Evolutionary conservation across 2,888 invertebrate species (phyloP), one percentile per base, ranked within the genome.

Genomic region (Eueremaeus valkanovi): DNA sequence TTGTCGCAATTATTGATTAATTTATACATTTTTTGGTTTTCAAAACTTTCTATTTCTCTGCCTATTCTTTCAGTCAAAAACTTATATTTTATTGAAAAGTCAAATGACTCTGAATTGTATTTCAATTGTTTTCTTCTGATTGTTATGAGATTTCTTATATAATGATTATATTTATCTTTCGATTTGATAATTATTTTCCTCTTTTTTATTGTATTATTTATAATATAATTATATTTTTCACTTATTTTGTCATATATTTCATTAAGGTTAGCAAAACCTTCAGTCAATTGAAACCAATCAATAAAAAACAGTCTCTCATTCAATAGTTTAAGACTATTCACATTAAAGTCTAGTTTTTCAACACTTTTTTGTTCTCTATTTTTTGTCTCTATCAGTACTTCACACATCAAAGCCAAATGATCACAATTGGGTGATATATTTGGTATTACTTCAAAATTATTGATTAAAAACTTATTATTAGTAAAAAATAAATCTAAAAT

Each of bases 401-500:
- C 6, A 27, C 13, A 55, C 6, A 55, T 55, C 55, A 55, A 3
- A 31, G 29, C 3, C 31, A 11, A 11, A 18, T 61, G 61, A 61
- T 61, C 61, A 61, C 61, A 61, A 11, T 31, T 61, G 3, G 8
- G 5, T 61, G 61, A 29, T 16, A 61, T 61, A 31, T 61, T 61
- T 11, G 27, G 27, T 16, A 31, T 61, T 9, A 61, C 16, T 31
- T 31, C 6, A 13, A 61, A 61, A 61, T 27, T 13, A 27, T 24
- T 61, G 5, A 61, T 61, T 61, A 61, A 61, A 21, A 31, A 1
- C 31, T 2, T 16, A 21, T 61, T 61, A 18, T 61, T 61, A 16
- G 31, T 31, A 31, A 61, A 66, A 36, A 66, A 5, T n/a, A 66
- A 13, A 66, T 66, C 66, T 66, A 66, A 66, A n/a, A 36, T 8